Percentiles rank a stretch among this genome's conserved stretches.
Conservation (phyloP, 2,797 vertebrate genomes). For the Myotis planiceps region DNA sequence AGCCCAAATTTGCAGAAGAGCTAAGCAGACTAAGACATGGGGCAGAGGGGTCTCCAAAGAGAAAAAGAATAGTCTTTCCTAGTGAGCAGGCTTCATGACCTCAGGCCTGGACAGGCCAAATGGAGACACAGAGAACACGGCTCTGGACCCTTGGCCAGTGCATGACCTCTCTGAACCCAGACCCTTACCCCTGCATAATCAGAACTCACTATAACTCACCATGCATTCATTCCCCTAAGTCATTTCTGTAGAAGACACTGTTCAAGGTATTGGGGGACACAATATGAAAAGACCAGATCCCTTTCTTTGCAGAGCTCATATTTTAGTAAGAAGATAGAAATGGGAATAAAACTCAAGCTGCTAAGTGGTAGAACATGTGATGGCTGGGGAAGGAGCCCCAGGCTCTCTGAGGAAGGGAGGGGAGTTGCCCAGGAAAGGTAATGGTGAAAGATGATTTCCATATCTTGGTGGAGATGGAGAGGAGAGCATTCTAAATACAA, state of each 20-base stretch:
- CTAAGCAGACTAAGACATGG: background rate
- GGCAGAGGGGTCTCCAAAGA: background rate
- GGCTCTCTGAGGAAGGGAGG: background rate
- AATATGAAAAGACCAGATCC: constrained; percentile 23
- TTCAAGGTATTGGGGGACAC: background rate
- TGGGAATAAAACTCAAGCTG: background rate
- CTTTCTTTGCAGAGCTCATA: background rate
- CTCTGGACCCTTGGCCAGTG: background rate
- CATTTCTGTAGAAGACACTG: background rate
- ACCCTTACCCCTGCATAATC: background rate
- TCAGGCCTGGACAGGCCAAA: background rate
- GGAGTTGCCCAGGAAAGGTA: background rate
- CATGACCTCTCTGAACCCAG: background rate
- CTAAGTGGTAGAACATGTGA: background rate
- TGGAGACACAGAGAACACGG: rapidly evolving
- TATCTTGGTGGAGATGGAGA: background rate
- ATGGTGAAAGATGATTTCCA: background rate
- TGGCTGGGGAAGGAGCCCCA: background rate
- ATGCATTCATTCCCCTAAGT: background rate
- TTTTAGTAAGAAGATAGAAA: constrained; percentile 32
- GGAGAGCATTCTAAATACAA: background rate
- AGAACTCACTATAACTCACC: background rate
- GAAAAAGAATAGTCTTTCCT: background rate
- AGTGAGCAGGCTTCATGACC: background rate
- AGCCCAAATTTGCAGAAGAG: background rate